Evolutionary conservation across 2,113 vertebrate genomes (phyloP).

Genomic region (Dissostichus mawsoni): DNA sequence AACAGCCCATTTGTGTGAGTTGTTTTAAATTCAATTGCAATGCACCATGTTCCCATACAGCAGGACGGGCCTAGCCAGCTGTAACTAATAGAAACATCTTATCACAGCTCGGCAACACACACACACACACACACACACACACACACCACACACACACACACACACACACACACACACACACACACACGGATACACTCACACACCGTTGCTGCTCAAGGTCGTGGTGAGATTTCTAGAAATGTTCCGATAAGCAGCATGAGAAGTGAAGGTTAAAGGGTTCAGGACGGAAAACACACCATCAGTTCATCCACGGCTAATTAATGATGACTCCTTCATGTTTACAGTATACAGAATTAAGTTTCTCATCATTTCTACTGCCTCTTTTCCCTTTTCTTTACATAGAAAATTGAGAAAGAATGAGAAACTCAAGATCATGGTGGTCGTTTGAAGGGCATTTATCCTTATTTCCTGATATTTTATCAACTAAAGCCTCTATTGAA

Average conservation of each 20-base stretch:
- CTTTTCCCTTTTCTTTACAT: neutral
- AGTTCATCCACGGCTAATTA: neutral
- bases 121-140: conserved; percentile 35
- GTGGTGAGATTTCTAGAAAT: conserved; percentile 47
- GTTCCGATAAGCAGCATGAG: conserved; percentile 55
- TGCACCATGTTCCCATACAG: conserved; percentile 23
- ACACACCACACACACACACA: conserved; percentile 22
- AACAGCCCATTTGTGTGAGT: conserved; percentile 23
- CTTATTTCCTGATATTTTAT: neutral
- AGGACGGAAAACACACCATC: neutral
- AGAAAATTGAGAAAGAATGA: neutral
- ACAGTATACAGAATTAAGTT: conserved; percentile 15
- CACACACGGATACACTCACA: conserved; percentile 2
- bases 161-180: conserved; percentile 25
- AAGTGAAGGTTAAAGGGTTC: neutral
- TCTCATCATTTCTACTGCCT: neutral
- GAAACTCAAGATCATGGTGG: too few species aligned
- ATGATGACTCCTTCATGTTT: conserved; percentile 13
- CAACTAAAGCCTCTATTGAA: neutral
- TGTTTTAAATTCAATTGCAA: conserved; percentile 21
- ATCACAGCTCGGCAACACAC: conserved; percentile 48
- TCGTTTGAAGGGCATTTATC: neutral
- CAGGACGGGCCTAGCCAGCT: conserved; percentile 23
- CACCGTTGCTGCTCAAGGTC: conserved; percentile 62
- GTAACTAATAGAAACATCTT: conserved; percentile 66